Evolutionary conservation across 2,113 vertebrate species (phyloP).

Genomic region (Odontophorus gujanensis): DNA sequence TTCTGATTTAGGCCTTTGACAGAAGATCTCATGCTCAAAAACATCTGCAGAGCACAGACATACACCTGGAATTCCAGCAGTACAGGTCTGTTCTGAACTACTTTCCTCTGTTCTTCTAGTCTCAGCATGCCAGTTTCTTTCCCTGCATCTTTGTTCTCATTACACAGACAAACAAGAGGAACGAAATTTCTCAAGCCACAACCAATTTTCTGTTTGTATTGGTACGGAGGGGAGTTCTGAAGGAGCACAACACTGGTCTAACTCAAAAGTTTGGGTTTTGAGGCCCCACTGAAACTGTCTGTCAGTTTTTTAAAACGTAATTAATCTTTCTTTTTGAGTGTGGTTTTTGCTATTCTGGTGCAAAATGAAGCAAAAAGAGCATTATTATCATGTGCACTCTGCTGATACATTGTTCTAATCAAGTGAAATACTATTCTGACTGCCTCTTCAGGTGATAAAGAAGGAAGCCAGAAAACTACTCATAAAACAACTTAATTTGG

Average conservation of each 20-base stretch:
- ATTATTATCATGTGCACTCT: background rate
- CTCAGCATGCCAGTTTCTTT: background rate
- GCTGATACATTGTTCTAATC: background rate
- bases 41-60: background rate
- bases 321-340: accelerated
- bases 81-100: background rate
- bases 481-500: background rate
- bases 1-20: background rate
- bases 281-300: background rate
- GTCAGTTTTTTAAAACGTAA: background rate
- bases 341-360: background rate
- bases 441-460: background rate
- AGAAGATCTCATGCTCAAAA: background rate
- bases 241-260: background rate
- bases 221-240: background rate
- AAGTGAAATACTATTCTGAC: background rate
- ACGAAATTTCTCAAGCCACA: background rate
- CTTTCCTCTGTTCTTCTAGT: background rate
- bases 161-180: background rate
- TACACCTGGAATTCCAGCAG: background rate
- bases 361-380: background rate
- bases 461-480: background rate
- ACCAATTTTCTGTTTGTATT: accelerated
- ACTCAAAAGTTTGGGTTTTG: background rate
- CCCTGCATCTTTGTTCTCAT: background rate